These are phyloP conservation scores for Tinea pellionella DNA, from an alignment of 2,888 invertebrate genomes.

Conservation along the genomic window DNA sequence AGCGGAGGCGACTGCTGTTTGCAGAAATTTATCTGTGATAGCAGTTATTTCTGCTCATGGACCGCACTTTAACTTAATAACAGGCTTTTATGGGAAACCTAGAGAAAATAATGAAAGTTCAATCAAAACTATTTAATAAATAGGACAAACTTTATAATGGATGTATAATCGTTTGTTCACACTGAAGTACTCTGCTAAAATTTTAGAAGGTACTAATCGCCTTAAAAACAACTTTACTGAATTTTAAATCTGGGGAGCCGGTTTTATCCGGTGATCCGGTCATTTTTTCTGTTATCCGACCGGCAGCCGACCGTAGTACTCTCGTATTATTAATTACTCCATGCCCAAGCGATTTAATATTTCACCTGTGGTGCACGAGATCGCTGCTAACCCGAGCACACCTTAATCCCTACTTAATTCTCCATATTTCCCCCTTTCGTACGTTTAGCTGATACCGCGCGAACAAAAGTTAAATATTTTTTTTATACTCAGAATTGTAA, in stretches of 20 bases:
- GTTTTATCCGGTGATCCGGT: constrained; percentile 41
- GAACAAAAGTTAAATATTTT: constrained; percentile 11
- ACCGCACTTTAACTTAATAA: no score
- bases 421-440: constrained; percentile 48
- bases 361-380: constrained; percentile 40
- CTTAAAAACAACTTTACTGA: constrained; percentile 17
- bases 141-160: no score
- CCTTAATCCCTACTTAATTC: constrained; percentile 55
- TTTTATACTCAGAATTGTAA: constrained; percentile 8
- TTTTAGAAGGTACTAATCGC: constrained; percentile 11
- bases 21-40: no score
- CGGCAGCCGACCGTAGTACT: constrained; percentile 31
- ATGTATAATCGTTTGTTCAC: not conserved
- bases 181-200: not conserved
- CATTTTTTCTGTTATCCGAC: constrained; percentile 58
- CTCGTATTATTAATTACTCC: constrained; percentile 61
- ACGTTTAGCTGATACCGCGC: constrained; percentile 36
- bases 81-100: no score
- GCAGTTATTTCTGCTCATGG: no score
- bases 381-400: constrained; percentile 39
- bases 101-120: no score
- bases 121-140: no score
- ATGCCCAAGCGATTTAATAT: constrained; percentile 55
- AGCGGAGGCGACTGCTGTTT: no score
- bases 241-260: constrained; percentile 15